Conservation (phyloP, 2,113 vertebrate species). For the Rhombomys opimus region DNA sequence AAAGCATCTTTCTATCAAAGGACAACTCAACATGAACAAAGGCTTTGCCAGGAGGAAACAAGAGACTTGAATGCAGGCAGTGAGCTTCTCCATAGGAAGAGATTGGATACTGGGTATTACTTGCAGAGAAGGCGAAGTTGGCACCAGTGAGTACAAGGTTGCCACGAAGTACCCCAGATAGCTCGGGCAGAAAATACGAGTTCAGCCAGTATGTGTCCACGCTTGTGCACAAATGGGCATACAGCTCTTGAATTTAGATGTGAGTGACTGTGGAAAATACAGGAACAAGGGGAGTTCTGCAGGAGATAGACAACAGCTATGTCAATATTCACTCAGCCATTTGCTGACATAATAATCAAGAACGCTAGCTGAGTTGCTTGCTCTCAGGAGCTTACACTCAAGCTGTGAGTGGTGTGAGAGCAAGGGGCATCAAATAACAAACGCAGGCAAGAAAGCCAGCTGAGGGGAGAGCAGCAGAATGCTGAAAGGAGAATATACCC, state of each 20-base stretch:
- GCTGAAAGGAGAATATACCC: background rate
- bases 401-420: background rate
- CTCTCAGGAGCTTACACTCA: background rate
- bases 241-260: slow-evolving; percentile 54
- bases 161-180: background rate
- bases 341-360: background rate
- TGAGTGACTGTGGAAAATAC: background rate
- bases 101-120: slow-evolving; percentile 35
- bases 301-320: background rate
- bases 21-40: background rate
- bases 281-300: background rate
- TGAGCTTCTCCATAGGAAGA: slow-evolving; percentile 40
- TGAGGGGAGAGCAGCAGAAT: background rate
- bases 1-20: slow-evolving; percentile 47
- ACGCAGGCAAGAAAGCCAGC: background rate
- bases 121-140: slow-evolving; percentile 14
- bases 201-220: slow-evolving; percentile 22
- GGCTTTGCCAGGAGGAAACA: slow-evolving; percentile 28
- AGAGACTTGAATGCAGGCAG: slow-evolving; percentile 45
- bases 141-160: background rate
- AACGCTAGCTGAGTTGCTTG: background rate
- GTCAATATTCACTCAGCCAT: background rate
- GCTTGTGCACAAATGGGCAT: slow-evolving; percentile 6
- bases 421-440: background rate
- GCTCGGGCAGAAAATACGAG: slow-evolving; percentile 16